These are phyloP conservation scores for Graptemys geographica DNA, from an alignment of 2,797 vertebrate species.

Conservation along the genomic window DNA sequence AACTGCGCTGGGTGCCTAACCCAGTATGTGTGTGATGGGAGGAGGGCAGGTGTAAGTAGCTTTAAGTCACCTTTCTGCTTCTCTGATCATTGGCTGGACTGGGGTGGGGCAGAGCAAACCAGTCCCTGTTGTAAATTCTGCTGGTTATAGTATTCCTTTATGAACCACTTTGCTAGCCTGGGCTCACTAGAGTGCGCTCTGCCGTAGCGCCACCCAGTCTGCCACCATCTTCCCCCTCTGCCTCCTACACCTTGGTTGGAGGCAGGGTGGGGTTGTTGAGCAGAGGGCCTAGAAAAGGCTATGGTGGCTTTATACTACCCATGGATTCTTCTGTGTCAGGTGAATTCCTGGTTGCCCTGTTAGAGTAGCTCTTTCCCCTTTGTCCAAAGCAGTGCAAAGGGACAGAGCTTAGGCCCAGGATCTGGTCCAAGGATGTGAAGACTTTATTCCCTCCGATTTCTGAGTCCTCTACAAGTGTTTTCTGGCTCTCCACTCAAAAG, in stretches of 20 bases:
- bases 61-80: neutral
- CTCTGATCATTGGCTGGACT: neutral
- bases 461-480: no score
- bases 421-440: no score
- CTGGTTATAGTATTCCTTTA: neutral
- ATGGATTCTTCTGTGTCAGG: neutral
- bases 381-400: neutral
- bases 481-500: no score
- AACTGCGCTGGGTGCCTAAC: neutral
- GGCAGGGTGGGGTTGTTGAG: neutral
- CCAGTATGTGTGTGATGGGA: no score
- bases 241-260: neutral
- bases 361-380: neutral
- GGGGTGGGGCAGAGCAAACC: neutral
- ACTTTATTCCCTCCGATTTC: no score
- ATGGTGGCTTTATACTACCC: rapidly evolving
- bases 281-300: neutral
- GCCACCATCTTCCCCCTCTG: neutral
- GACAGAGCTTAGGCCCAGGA: no score
- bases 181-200: neutral
- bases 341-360: neutral
- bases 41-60: neutral
- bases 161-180: neutral
- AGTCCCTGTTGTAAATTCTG: rapidly evolving
- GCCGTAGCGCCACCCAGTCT: neutral